A percentile compares a stretch with the other conserved stretches of the same genome.
Evolutionary conservation across 2,113 vertebrate genomes (phyloP).

Genomic region (Oryzias celebensis): DNA sequence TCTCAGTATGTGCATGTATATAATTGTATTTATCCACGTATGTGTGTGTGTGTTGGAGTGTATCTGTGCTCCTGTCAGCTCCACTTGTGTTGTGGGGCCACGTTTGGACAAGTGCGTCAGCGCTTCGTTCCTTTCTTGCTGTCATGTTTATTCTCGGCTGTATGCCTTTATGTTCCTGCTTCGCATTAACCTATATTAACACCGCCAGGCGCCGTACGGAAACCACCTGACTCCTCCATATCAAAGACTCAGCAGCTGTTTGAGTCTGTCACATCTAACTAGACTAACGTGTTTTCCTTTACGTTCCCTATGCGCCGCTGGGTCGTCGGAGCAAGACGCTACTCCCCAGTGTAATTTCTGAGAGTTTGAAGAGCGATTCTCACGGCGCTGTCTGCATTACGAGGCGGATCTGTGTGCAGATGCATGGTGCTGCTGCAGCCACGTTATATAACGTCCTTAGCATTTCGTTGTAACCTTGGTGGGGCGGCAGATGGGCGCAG

Average conservation of each 20-base stretch:
- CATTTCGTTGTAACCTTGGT: constrained; percentile 19
- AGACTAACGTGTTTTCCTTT: constrained; percentile 50
- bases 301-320: constrained; percentile 34
- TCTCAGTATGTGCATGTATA: constrained; percentile 2
- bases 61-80: constrained; percentile 35
- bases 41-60: constrained; percentile 7
- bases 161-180: constrained; percentile 52
- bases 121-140: constrained; percentile 28
- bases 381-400: constrained; percentile 6
- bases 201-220: constrained; percentile 14
- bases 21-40: background rate
- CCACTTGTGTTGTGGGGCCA: constrained; percentile 42
- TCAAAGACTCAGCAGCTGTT: constrained; percentile 46
- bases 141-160: constrained; percentile 48
- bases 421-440: constrained; percentile 13
- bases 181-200: constrained; percentile 68
- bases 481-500: constrained; percentile 22
- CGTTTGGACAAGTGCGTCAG: constrained; percentile 44
- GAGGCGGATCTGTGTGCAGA: constrained; percentile 33
- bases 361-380: constrained; percentile 30
- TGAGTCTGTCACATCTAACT: constrained; percentile 60
- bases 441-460: constrained; percentile 44
- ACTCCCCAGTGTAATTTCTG: constrained; percentile 51
- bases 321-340: constrained; percentile 40
- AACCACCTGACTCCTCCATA: constrained; percentile 34